Percentiles rank a stretch among this genome's conserved stretches.
Evolutionary conservation across 2,888 invertebrate species (phyloP).

Genomic region (Stenurella melanura): DNA sequence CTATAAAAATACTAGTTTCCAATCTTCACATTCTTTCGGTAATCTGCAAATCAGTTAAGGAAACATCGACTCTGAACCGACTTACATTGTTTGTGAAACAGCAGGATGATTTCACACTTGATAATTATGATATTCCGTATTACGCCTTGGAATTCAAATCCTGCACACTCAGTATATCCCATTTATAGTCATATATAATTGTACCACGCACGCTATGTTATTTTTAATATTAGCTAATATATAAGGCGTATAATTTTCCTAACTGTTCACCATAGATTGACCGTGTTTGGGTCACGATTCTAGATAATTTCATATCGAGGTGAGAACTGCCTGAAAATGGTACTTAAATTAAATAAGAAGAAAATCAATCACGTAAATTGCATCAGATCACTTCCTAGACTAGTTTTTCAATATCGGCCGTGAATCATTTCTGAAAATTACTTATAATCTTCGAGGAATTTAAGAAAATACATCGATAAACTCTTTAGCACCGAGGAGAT

Average conservation of each 20-base stretch:
- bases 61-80: no score
- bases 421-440: slow-evolving; percentile 47
- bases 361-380: slow-evolving; percentile 46
- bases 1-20: no score
- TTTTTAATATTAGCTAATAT: neutral
- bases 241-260: slow-evolving; percentile 40
- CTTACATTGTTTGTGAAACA: no score
- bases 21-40: no score
- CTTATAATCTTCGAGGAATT: slow-evolving; percentile 48
- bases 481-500: slow-evolving; percentile 22
- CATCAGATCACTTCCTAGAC: slow-evolving; percentile 48
- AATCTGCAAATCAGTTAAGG: no score
- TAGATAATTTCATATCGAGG: slow-evolving; percentile 37
- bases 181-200: neutral
- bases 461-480: slow-evolving; percentile 40
- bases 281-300: slow-evolving; percentile 41
- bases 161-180: neutral
- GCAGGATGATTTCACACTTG: no score
- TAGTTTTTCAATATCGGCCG: slow-evolving; percentile 29
- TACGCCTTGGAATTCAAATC: neutral
- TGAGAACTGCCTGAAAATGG: slow-evolving; percentile 40
- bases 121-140: no score
- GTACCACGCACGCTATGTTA: neutral
- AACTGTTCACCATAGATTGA: slow-evolving; percentile 29
- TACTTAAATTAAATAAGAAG: slow-evolving; percentile 32